Evolutionary conservation across 2,888 invertebrate species (phyloP).

Genomic region (Chrysina gloriosa): DNA sequence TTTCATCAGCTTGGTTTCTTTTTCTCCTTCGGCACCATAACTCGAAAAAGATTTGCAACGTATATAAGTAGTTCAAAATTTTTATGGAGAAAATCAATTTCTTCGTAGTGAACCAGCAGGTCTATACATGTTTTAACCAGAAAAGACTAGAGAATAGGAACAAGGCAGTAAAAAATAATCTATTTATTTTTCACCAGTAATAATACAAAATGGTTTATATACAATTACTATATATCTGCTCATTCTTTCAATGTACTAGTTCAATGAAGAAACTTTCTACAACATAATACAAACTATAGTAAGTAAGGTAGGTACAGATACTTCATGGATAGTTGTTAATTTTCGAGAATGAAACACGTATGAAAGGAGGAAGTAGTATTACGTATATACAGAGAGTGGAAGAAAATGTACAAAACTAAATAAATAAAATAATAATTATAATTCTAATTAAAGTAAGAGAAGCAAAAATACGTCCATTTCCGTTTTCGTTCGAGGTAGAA

Average conservation of each 20-base stretch:
- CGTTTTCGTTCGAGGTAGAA: constrained; percentile 37
- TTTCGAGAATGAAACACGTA: neutral
- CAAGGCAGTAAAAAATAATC: too few species aligned
- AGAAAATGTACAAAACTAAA: constrained; percentile 39
- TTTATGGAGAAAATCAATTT: too few species aligned
- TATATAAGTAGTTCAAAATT: too few species aligned
- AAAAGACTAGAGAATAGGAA: too few species aligned
- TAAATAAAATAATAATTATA: constrained; percentile 34
- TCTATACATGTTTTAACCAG: too few species aligned
- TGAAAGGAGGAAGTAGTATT: neutral
- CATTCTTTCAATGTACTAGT: neutral
- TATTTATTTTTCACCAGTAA: neutral
- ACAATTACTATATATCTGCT: too few species aligned
- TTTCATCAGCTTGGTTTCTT: too few species aligned
- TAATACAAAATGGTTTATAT: neutral
- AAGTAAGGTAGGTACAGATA: too few species aligned
- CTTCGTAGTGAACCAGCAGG: too few species aligned
- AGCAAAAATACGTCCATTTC: constrained; percentile 33
- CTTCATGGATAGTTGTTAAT: too few species aligned
- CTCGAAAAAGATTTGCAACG: too few species aligned
- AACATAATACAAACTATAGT: neutral
- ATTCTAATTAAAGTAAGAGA: neutral
- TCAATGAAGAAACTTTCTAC: neutral
- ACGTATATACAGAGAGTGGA: constrained; percentile 10
- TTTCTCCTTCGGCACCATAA: too few species aligned